Conservation (phyloP, 2,888 invertebrate genomes). For the Andrena fulva region DNA sequence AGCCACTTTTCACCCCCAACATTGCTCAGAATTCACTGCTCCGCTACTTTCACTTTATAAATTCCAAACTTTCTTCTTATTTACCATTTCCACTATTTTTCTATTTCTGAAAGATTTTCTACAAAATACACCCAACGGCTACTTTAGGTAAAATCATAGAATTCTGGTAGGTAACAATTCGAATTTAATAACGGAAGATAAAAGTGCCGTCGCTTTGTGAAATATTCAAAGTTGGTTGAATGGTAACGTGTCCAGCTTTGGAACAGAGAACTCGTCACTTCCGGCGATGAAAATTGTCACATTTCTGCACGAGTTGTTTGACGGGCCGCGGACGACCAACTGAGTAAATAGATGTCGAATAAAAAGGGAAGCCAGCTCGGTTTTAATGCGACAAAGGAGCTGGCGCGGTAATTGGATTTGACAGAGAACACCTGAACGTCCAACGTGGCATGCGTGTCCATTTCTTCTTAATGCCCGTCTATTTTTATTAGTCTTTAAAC, state of each 20-base stretch:
- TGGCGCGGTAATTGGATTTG: conserved; percentile 75
- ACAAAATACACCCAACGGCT: no score
- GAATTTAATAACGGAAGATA: not conserved
- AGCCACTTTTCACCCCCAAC: no score
- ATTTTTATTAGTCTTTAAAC: not conserved
- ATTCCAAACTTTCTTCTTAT: not conserved
- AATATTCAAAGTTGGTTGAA: not conserved
- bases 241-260: not conserved
- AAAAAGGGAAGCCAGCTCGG: conserved; percentile 73
- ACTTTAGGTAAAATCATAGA: not conserved
- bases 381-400: conserved; percentile 73
- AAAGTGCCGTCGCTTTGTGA: not conserved
- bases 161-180: not conserved
- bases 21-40: no score
- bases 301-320: conserved; percentile 30
- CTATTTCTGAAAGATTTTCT: no score
- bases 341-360: conserved; percentile 64
- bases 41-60: no score
- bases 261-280: not conserved
- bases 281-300: conserved; percentile 11
- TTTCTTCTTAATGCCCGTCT: not conserved
- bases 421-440: conserved; percentile 19
- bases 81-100: not conserved
- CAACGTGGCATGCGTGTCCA: not conserved
- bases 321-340: conserved; percentile 26